Evolutionary conservation across 2,888 invertebrate genomes (phyloP), one percentile per base, ranked within the genome.

Genomic region (Leptura quadrifasciata): DNA sequence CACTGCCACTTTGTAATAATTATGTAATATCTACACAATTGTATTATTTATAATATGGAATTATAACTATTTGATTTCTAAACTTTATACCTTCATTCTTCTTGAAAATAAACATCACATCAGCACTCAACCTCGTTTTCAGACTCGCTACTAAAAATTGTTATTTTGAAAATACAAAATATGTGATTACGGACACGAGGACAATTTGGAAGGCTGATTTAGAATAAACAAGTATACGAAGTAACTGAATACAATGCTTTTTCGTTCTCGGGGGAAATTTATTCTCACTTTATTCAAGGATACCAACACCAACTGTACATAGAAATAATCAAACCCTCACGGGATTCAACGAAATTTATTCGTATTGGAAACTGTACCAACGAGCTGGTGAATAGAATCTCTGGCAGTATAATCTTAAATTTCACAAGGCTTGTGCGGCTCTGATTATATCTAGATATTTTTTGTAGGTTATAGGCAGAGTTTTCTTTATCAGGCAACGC

Each of bases 251-350:
- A 47, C 47, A 47, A 47, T n/a, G n/a, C 47, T 5, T 47, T 47
- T 47, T 47, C 15, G 6, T 5, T 5, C 47, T 15, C 47, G 15
- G n/a, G 47, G 47, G 47, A 47, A 47, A 47, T 47, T 47, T 47
- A 47, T 47, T n/a, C n/a, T 47, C 47, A 47, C 47, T 47, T 47
- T 47, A 47, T 47, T 47, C 47, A 47, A n/a, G 47, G n/a, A 12
- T 47, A 47, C n/a, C n/a, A 47, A 47, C 47, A 15, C 5, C 15
- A 39, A 15, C 27, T 31, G 47, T n/a, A 47, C 47, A n/a, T 47
- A n/a, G 47, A 47, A 47, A 47, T 47, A 47, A 47, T 47, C 47
- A 47, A 47, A 47, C n/a, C n/a, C 47, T 15, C 47, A 5, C 47
- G n/a, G 47, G 47, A n/a, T n/a, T n/a, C 15, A 17, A 17, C n/a